Conservation (phyloP, 2,888 invertebrate genomes). For the Brachyptera risi region DNA sequence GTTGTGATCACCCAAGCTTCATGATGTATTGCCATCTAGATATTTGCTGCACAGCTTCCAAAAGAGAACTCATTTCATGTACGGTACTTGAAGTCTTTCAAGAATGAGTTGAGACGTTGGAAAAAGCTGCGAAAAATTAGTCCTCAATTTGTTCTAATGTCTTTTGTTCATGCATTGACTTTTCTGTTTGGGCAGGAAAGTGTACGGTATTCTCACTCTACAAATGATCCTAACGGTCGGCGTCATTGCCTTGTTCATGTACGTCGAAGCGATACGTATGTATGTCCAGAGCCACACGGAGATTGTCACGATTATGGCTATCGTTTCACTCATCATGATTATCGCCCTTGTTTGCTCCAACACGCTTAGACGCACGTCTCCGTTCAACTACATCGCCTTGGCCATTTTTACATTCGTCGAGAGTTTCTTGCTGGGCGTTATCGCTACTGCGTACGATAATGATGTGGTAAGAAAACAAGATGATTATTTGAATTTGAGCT, state of each 20-base stretch:
- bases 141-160: no score
- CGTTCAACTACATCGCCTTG: conserved; percentile 85
- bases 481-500: no score
- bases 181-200: conserved; percentile 58
- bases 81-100: no score
- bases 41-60: no score
- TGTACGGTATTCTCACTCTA: conserved; percentile 76
- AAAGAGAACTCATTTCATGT: no score
- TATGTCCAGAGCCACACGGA: conserved; percentile 56
- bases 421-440: conserved; percentile 72
- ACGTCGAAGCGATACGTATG: conserved; percentile 56
- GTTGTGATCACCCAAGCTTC: no score
- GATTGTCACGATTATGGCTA: conserved; percentile 65
- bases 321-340: conserved; percentile 65
- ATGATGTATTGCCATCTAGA: no score
- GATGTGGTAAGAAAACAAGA: conserved; percentile 58
- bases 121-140: no score
- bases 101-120: no score
- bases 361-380: conserved; percentile 74
- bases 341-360: conserved; percentile 85
- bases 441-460: conserved; percentile 59
- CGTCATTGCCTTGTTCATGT: conserved; percentile 73
- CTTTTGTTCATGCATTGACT: no score
- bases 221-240: conserved; percentile 76
- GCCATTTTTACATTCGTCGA: conserved; percentile 81